Evolutionary conservation across 2,888 invertebrate genomes (phyloP), one percentile per base, ranked within the genome.

Genomic region (Dolichopus griseipennis): DNA sequence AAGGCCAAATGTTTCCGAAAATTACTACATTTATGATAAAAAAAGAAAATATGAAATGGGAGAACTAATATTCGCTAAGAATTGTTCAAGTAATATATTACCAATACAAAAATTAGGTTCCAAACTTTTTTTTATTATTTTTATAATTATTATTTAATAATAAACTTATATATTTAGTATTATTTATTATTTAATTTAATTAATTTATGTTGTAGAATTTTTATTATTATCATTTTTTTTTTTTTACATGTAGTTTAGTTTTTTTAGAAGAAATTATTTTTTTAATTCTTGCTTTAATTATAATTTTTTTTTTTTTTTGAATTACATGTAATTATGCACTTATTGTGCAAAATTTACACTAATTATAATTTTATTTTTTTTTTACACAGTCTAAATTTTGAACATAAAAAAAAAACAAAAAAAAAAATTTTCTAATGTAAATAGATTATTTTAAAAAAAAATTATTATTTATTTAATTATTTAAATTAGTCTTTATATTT

Each of bases 1-100:
- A 20, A 5, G 6, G n/a, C 37, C 20, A 34, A 64, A 20, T 33
- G 6, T 15, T 20, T n/a, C 4, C 34, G 64, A 64, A 20, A 64
- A 64, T 20, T n/a, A 33, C 33, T 34, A 64, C 64, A 64, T 64
- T n/a, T 37, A n/a, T 64, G 64, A 64, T 33, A 64, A 64, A 34
- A 33, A 64, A n/a, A 33, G 34, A 9, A 52, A 37, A 33, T 27
- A 6, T 64, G 34, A 37, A 64, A 34, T 15, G 34, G 64, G 64
- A 64, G 64, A 37, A 18, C 33, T 64, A 10, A 10, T 33, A 20
- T 34, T 33, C 12, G 18, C 63, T 12, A 63, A 63, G 12, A 64
- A 64, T 64, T 64, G 64, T 64, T 64, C 64, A 10, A 27, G 27
- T 27, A 27, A 27, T 27, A 27, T 27, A 27, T 27, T n/a, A n/a